These are phyloP conservation scores for Sorex fumeus DNA, from an alignment of 2,113 vertebrate species.

Conservation along the genomic window DNA sequence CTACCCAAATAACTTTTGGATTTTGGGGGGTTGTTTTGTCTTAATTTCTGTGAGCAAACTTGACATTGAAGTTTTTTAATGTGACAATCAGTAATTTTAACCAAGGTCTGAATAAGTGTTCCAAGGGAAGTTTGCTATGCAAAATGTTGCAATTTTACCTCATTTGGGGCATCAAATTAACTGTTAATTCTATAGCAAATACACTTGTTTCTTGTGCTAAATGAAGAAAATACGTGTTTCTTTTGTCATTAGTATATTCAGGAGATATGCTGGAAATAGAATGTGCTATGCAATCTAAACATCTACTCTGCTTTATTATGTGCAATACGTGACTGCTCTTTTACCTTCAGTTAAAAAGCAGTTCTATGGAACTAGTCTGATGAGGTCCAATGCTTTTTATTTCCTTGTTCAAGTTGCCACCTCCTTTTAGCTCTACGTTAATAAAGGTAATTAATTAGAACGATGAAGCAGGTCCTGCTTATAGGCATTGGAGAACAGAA, in stretches of 20 bases:
- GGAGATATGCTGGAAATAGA: slow-evolving; percentile 24
- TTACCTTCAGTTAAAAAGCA: slow-evolving; percentile 82
- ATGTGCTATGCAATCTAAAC: slow-evolving; percentile 20
- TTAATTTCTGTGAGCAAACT: slow-evolving; percentile 22
- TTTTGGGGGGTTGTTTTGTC: neutral
- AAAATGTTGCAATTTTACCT: slow-evolving; percentile 57
- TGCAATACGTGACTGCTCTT: slow-evolving; percentile 74
- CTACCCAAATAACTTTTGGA: neutral
- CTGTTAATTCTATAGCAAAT: slow-evolving; percentile 84
- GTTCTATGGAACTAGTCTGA: slow-evolving; percentile 82
- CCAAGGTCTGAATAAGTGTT: slow-evolving; percentile 48
- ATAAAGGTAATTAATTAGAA: slow-evolving; percentile 89
- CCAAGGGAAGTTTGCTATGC: slow-evolving; percentile 51
- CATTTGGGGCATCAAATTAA: slow-evolving; percentile 27
- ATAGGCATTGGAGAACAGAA: slow-evolving; percentile 60
- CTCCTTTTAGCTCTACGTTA: slow-evolving; percentile 85
- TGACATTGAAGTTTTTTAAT: slow-evolving; percentile 52
- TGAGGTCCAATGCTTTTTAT: slow-evolving; percentile 86
- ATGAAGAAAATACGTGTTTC: slow-evolving; percentile 66
- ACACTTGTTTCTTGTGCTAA: slow-evolving; percentile 80
- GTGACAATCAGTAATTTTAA: slow-evolving; percentile 71
- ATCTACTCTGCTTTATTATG: slow-evolving; percentile 83
- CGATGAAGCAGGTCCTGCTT: slow-evolving; percentile 78
- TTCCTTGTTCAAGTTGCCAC: slow-evolving; percentile 87
- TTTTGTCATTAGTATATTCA: slow-evolving; percentile 62